A percentile compares a stretch with the other conserved stretches of the same genome.
phyloP scores from a whole-genome alignment of 1,140 invertebrate species.

The Diabrotica undecimpunctata region DNA sequence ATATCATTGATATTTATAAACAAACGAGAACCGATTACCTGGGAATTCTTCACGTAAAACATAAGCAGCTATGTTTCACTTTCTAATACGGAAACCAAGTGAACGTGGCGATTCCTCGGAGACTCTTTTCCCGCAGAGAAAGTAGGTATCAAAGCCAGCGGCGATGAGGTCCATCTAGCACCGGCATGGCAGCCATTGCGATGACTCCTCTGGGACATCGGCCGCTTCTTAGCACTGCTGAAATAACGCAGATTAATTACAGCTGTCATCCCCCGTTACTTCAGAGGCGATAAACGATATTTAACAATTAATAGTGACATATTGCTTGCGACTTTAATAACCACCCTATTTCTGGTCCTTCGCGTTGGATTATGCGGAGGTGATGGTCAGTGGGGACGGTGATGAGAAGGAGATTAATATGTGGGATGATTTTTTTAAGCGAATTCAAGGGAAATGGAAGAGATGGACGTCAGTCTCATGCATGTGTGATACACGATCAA shows the following conservation, averaged over 20 bases:
- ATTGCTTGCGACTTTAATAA: slow-evolving; percentile 38
- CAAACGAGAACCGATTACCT: no score
- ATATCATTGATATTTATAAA: no score
- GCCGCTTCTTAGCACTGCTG: slow-evolving; percentile 40
- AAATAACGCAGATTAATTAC: slow-evolving; percentile 49
- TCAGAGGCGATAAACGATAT: slow-evolving; percentile 46
- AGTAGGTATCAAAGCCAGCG: slow-evolving; percentile 6
- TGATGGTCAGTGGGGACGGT: slow-evolving; percentile 15
- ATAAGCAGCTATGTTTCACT: background rate
- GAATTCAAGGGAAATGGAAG: background rate
- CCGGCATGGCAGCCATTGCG: slow-evolving; percentile 20
- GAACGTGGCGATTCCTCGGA: slow-evolving; percentile 5
- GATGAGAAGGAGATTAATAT: background rate
- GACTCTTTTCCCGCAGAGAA: slow-evolving; percentile 4
- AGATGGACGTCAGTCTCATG: no score
- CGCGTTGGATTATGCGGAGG: slow-evolving; percentile 28
- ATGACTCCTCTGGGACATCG: slow-evolving; percentile 44
- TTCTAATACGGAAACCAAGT: background rate
- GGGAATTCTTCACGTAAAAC: no score
- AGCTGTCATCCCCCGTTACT: slow-evolving; percentile 47
- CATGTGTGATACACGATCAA: no score
- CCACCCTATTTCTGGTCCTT: slow-evolving; percentile 32
- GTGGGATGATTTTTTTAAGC: slow-evolving; percentile 1
- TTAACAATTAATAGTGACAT: slow-evolving; percentile 48
- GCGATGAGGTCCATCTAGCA: slow-evolving; percentile 11